Percentiles rank a stretch among this genome's conserved stretches.
These are phyloP conservation scores for Megathymus violae DNA, from an alignment of 1,140 invertebrate genomes.

Conservation along the genomic window DNA sequence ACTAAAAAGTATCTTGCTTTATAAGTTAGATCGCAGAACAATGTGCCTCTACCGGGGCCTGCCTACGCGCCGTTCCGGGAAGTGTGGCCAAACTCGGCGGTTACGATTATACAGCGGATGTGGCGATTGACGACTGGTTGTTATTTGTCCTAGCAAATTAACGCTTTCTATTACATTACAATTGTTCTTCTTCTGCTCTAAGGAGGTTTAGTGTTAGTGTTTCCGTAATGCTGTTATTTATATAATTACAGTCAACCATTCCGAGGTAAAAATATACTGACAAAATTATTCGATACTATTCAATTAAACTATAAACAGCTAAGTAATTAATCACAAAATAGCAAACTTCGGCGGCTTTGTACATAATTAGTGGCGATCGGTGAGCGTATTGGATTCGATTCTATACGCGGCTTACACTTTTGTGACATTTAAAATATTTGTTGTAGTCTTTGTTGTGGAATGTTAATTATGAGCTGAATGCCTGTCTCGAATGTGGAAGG, in stretches of 20 bases:
- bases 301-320: too few relatives aligned
- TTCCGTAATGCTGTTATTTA: background rate
- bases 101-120: conserved; percentile 77
- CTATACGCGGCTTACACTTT: too few relatives aligned
- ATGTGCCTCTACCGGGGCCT: conserved; percentile 53
- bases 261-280: too few relatives aligned
- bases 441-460: too few relatives aligned
- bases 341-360: too few relatives aligned
- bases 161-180: conserved; percentile 58
- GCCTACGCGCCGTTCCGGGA: conserved; percentile 75
- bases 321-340: too few relatives aligned
- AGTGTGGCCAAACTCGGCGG: conserved; percentile 69
- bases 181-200: conserved; percentile 6
- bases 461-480: too few relatives aligned
- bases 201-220: conserved; percentile 13
- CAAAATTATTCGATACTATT: too few relatives aligned
- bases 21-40: conserved; percentile 53
- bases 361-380: too few relatives aligned
- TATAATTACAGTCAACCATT: background rate
- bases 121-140: conserved; percentile 62
- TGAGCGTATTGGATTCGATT: too few relatives aligned
- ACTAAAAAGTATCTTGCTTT: conserved; percentile 31
- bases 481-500: too few relatives aligned
- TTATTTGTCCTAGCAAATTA: conserved; percentile 59
- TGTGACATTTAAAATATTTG: too few relatives aligned